A percentile compares a stretch with the other conserved stretches of the same genome.
Conservation (phyloP, 1,140 invertebrate genomes). For the Hycleus cichorii region DNA sequence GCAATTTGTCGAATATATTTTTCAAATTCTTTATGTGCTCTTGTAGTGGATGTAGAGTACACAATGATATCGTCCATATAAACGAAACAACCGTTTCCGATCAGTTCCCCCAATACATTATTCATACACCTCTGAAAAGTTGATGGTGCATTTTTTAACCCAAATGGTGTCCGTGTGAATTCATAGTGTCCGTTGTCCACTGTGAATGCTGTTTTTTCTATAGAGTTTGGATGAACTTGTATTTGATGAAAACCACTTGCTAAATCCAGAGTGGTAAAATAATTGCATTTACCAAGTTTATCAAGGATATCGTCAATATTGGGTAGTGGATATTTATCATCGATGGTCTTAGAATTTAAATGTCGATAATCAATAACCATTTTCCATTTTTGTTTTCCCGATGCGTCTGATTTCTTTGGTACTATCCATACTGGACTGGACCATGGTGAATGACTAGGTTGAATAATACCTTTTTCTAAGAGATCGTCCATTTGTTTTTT, state of each 20-base stretch:
- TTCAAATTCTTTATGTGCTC: no score
- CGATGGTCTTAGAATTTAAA: constrained; percentile 1
- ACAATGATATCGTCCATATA: constrained; percentile 29
- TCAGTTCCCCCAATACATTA: background rate
- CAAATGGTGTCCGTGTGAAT: background rate
- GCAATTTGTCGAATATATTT: no score
- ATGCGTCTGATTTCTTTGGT: constrained; percentile 1
- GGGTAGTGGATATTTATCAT: constrained; percentile 3
- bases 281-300: constrained; percentile 7
- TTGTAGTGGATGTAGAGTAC: no score
- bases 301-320: constrained; percentile 1
- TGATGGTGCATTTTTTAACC: constrained; percentile 3
- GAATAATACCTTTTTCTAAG: constrained; percentile 1
- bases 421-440: constrained; percentile 3
- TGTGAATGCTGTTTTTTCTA: constrained; percentile 2
- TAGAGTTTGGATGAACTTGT: background rate
- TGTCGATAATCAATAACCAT: constrained; percentile 1
- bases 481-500: constrained; percentile 1
- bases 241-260: constrained; percentile 5
- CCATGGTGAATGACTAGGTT: background rate
- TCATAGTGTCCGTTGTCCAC: constrained; percentile 7
- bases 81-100: constrained; percentile 19
- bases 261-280: constrained; percentile 5
- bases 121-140: constrained; percentile 1
- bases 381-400: constrained; percentile 1